Conservation (phyloP, 2,888 invertebrate genomes). For the Smittia sp. region DNA sequence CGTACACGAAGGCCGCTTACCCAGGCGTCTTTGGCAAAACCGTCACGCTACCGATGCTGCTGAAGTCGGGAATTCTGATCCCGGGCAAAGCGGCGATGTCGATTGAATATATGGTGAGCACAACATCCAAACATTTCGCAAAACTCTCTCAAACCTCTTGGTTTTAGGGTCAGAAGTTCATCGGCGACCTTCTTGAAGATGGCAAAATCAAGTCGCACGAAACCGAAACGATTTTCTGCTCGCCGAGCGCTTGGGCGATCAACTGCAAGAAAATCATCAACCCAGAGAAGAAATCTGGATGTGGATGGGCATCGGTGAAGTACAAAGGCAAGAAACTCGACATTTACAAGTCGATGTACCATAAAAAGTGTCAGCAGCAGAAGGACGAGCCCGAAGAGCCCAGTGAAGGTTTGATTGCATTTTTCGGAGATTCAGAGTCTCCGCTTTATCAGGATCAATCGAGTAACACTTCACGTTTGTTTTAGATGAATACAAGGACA, state of each 20-base stretch:
- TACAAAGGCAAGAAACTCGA: conserved; percentile 85
- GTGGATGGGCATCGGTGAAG: conserved; percentile 90
- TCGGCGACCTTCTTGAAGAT: conserved; percentile 79
- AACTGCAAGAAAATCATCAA: conserved; percentile 88
- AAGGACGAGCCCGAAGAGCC: conserved; percentile 59
- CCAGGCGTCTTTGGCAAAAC: conserved; percentile 55
- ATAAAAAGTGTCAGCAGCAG: conserved; percentile 65
- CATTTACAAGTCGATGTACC: conserved; percentile 82
- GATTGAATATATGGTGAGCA: conserved; percentile 79
- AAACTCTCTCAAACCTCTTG: not conserved
- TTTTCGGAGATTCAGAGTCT: no score
- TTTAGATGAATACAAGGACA: conserved; percentile 59
- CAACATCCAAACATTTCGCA: not conserved
- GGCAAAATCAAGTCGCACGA: conserved; percentile 88
- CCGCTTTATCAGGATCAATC: no score
- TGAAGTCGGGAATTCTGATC: conserved; percentile 79
- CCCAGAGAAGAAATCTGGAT: conserved; percentile 87
- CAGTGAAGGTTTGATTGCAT: conserved; percentile 44
- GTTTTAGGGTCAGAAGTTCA: conserved; percentile 80
- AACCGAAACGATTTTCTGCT: conserved; percentile 81
- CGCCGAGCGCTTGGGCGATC: conserved; percentile 91
- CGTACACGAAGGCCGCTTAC: conserved; percentile 17
- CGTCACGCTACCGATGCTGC: conserved; percentile 80
- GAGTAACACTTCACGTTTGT: no score
- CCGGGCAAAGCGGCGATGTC: conserved; percentile 82